These are phyloP conservation scores for Clivina fossor DNA, from an alignment of 2,888 invertebrate species.

Conservation along the genomic window DNA sequence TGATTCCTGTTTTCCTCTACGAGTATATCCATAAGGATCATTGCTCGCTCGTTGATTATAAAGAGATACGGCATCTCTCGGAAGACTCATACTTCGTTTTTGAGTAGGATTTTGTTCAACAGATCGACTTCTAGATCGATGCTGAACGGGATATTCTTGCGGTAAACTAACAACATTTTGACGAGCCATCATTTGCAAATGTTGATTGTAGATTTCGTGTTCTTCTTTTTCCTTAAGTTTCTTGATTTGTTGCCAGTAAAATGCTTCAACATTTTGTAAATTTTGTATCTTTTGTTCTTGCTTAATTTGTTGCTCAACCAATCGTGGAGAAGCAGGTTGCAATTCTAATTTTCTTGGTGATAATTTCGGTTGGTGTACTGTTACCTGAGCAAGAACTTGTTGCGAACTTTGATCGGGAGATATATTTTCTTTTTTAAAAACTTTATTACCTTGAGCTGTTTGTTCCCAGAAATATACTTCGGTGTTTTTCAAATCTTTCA, in stretches of 20 bases:
- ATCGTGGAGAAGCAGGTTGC: constrained; percentile 38
- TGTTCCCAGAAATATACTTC: constrained; percentile 30
- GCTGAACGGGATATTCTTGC: constrained; percentile 31
- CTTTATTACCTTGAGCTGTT: constrained; percentile 5
- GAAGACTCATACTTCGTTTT: constrained; percentile 53
- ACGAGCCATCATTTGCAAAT: constrained; percentile 43
- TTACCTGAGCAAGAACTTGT: constrained; percentile 24
- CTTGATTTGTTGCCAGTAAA: constrained; percentile 69
- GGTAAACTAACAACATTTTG: constrained; percentile 13
- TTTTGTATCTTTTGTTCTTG: constrained; percentile 59
- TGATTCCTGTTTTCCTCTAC: constrained; percentile 30
- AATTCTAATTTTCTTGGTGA: constrained; percentile 51
- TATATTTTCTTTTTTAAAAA: constrained; percentile 14
- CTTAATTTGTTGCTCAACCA: constrained; percentile 11
- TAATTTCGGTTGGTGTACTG: constrained; percentile 43
- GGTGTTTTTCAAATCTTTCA: constrained; percentile 28
- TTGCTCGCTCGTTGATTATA: constrained; percentile 10
- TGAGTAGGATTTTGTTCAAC: constrained; percentile 51
- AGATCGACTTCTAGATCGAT: constrained; percentile 54
- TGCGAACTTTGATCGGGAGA: constrained; percentile 31
- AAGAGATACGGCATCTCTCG: constrained; percentile 41
- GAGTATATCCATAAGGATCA: constrained; percentile 16
- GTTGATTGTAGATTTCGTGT: constrained; percentile 51
- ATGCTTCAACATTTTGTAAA: constrained; percentile 63
- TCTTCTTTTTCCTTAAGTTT: constrained; percentile 66